Conservation (phyloP, 2,888 invertebrate species). For the Hydropsyche betteni region DNA sequence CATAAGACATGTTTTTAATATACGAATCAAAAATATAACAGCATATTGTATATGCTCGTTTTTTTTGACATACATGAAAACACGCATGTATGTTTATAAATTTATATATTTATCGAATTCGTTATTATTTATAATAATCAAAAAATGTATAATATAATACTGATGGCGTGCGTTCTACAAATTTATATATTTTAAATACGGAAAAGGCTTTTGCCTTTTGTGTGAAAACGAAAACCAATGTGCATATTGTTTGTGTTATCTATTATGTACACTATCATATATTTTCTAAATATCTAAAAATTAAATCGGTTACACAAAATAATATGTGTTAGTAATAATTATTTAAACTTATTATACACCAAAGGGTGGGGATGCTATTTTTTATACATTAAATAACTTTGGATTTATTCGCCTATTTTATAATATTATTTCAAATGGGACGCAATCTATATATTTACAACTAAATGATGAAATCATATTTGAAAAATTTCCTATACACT, state of each 20-base stretch:
- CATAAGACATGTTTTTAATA: slow-evolving; percentile 20
- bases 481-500: background rate
- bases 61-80: background rate
- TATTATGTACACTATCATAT: no score
- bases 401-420: no score
- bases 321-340: no score
- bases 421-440: slow-evolving; percentile 12
- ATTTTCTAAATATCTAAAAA: no score
- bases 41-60: slow-evolving; percentile 5
- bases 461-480: slow-evolving; percentile 4
- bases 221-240: no score
- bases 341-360: no score
- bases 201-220: no score
- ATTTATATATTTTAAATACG: no score
- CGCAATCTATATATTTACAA: slow-evolving; percentile 30
- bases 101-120: background rate
- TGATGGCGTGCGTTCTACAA: background rate
- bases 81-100: background rate
- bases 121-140: background rate
- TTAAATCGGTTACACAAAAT: no score
- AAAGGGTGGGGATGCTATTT: no score
- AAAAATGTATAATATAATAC: slow-evolving; percentile 12
- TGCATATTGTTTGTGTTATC: no score
- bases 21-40: slow-evolving; percentile 24
- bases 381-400: no score